A percentile compares a stretch with the other conserved stretches of the same genome.
Conservation (phyloP, 2,113 vertebrate genomes). For the Archilochus colubris region DNA sequence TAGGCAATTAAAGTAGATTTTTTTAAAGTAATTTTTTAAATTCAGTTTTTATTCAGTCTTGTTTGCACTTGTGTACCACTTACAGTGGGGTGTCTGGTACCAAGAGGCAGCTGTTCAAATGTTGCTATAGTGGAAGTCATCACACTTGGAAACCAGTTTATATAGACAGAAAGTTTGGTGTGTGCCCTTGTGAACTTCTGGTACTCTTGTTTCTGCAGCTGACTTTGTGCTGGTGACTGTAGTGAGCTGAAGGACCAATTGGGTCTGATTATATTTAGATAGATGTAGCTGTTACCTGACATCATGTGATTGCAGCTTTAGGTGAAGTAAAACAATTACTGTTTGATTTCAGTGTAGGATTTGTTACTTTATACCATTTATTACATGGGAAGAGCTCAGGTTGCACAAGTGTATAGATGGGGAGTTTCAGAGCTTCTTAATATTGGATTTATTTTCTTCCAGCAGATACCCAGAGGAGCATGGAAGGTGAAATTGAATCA, state of each 20-base stretch:
- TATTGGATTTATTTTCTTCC: not conserved
- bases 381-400: not conserved
- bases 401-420: not conserved
- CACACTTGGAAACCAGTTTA: not conserved
- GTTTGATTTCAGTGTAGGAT: not conserved
- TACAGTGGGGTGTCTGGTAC: rapidly evolving
- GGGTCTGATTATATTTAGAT: not conserved
- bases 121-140: not conserved
- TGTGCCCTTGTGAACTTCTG: not conserved
- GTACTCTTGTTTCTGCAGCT: not conserved
- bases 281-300: not conserved
- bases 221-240: not conserved
- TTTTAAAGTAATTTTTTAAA: not conserved
- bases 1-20: not conserved
- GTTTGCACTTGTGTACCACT: not conserved
- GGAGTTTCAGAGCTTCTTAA: not conserved
- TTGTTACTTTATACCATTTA: not conserved
- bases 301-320: not conserved
- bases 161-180: not conserved
- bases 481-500: slow-evolving; percentile 81
- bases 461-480: not conserved
- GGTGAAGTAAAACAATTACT: not conserved
- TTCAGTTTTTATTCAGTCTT: not conserved
- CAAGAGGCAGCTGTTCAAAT: not conserved
- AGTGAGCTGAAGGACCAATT: not conserved